Base-by-base conservation (phyloP, 2,888 invertebrate genomes). In the Netelia virgata region DNA sequence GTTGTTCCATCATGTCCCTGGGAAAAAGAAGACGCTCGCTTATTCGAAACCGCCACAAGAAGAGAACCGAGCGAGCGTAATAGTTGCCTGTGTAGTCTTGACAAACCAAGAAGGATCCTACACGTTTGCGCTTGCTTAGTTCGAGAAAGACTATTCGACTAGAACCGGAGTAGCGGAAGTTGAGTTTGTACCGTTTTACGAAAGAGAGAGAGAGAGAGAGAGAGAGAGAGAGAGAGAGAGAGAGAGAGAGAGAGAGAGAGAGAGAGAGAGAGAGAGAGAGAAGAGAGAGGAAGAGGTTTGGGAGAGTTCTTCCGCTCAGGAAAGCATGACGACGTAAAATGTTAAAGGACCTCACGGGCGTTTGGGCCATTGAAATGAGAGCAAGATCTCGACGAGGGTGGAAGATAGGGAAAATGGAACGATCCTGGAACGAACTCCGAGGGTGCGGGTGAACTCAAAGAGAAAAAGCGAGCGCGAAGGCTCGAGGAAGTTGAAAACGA, bases 401-500 rank as follows among this genome's bases (percentile, higher is more conserved):
- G 18, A 18, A 55, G n/a, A 55, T 6, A n/a, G n/a, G 55, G n/a
- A 55, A 28, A 28, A 28, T 5, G 28, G 28, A 28, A 28, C 28
- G 28, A 28, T 28, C 6, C 28, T 28, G 28, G 28, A 28, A 28
- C 5, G 28, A 28, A 28, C 28, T 28, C 28, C 28, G 5, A 5
- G 28, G 28, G 5, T 28, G 3, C 28, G 77, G 59, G 64, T 14
- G 23, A 50, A 63, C 10, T 50, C 55, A 63, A 66, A 73, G 73
- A 72, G n/a, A 41, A 36, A 50, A 20, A 74, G 41, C 55, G 72
- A 57, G 63, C 43, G 72, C 18, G 28, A 61, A 63, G 28, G 28
- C 28, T 28, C 18, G 47, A 57, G 41, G 6, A 18, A 47, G 18
- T 43, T 23, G 61, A 20, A 28, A 28, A 28, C 36, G 43, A 72